phyloP scores from a whole-genome alignment of 2,888 invertebrate genomes.

The Dolichopus griseipennis region DNA sequence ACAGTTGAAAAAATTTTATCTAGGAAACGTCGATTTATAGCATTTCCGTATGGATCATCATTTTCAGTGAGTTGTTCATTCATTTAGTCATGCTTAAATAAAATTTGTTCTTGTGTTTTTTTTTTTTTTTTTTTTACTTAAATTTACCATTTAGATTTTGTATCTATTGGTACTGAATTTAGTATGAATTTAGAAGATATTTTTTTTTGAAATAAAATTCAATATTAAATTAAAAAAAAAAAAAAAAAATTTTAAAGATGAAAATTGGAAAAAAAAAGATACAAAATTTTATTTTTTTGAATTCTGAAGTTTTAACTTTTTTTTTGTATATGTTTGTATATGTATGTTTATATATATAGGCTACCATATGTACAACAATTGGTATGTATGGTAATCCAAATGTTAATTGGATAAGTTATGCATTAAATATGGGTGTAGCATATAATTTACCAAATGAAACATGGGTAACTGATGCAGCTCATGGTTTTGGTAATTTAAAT shows the following conservation, averaged over 20 bases:
- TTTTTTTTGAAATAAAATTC: too few relatives aligned
- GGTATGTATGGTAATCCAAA: constrained; percentile 51
- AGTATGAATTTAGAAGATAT: too few relatives aligned
- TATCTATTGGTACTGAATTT: too few relatives aligned
- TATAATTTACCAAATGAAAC: constrained; percentile 53
- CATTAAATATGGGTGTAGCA: constrained; percentile 58
- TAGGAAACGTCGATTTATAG: constrained; percentile 45
- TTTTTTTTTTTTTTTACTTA: too few relatives aligned
- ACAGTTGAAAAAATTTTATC: constrained; percentile 24
- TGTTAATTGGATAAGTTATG: constrained; percentile 53
- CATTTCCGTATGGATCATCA: constrained; percentile 51
- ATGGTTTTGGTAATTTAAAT: constrained; percentile 30
- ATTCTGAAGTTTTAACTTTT: too few relatives aligned
- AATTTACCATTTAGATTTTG: too few relatives aligned
- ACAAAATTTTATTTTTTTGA: too few relatives aligned
- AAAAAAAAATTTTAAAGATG: background rate
- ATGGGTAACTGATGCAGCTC: constrained; percentile 43
- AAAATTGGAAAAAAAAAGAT: too few relatives aligned
- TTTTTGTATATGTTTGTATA: too few relatives aligned
- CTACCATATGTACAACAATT: constrained; percentile 54
- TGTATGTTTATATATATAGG: constrained; percentile 26
- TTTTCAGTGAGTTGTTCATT: constrained; percentile 44
- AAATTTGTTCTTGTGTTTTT: too few relatives aligned
- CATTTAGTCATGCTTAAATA: too few relatives aligned
- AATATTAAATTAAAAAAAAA: background rate